Percentiles rank a stretch among this genome's conserved stretches.
Evolutionary conservation across 2,113 vertebrate species (phyloP).

Genomic region (Paradisaea rubra): DNA sequence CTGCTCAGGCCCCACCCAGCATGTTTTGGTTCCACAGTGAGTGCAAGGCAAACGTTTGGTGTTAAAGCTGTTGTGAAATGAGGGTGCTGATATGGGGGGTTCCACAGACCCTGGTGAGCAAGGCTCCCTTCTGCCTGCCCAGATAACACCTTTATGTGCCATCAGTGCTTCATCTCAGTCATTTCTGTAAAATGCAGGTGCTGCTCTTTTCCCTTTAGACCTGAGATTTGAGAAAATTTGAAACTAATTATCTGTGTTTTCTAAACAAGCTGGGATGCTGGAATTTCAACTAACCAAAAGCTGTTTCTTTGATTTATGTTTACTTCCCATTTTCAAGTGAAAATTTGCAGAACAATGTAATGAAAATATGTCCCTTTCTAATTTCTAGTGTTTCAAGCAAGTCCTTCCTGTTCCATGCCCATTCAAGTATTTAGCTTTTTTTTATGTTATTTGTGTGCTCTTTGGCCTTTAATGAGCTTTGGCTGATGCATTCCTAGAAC

Average conservation of each 20-base stretch:
- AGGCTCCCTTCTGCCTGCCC: neutral
- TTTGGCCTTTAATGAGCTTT: neutral
- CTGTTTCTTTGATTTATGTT: neutral
- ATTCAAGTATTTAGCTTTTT: neutral
- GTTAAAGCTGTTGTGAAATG: neutral
- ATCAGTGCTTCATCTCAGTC: neutral
- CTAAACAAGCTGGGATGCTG: neutral
- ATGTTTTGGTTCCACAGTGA: accelerated
- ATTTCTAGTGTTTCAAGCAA: neutral
- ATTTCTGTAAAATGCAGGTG: neutral
- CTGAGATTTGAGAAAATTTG: neutral
- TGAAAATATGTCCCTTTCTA: neutral
- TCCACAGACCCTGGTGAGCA: neutral
- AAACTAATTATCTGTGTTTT: neutral
- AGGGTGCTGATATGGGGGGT: neutral
- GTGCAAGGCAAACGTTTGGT: neutral
- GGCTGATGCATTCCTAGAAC: neutral
- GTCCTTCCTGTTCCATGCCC: neutral
- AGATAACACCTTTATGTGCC: neutral
- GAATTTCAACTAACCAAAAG: neutral
- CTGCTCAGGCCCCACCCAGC: neutral
- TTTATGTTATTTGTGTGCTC: neutral
- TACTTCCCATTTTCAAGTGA: neutral
- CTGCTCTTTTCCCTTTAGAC: neutral
- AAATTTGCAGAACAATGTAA: neutral